phyloP scores from a whole-genome alignment of 2,113 vertebrate genomes.

The Phainopepla nitens region DNA sequence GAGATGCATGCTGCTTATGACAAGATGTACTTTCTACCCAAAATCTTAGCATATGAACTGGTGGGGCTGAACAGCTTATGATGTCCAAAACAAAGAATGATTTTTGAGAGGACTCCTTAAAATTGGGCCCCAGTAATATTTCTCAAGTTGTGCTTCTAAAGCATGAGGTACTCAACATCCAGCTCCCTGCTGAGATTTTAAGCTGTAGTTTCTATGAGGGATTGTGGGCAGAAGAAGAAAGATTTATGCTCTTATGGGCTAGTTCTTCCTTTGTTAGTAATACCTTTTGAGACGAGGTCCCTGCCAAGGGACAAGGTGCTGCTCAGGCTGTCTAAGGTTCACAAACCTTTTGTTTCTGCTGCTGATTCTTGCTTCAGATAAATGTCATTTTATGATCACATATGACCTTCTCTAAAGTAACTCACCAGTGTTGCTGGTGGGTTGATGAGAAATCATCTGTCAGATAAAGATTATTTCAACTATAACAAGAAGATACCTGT shows the following conservation, averaged over 20 bases:
- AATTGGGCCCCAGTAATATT: background rate
- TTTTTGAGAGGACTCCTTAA: background rate
- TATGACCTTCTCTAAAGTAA: conserved; percentile 48
- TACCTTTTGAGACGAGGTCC: background rate
- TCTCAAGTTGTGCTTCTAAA: background rate
- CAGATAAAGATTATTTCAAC: conserved; percentile 56
- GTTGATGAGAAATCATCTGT: conserved; percentile 40
- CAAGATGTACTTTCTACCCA: background rate
- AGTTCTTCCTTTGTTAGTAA: background rate
- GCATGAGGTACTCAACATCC: background rate
- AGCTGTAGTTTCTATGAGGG: background rate
- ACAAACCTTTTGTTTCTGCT: background rate
- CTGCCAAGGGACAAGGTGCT: background rate
- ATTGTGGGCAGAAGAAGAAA: background rate
- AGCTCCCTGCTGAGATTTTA: background rate
- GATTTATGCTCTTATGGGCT: background rate
- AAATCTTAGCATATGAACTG: background rate
- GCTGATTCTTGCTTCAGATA: background rate
- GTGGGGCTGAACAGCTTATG: background rate
- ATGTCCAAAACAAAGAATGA: background rate
- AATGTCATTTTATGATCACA: conserved; percentile 2
- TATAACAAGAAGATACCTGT: conserved; percentile 72
- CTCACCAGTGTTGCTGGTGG: background rate
- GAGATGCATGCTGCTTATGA: conserved; percentile 1
- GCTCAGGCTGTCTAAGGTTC: background rate